phyloP scores from a whole-genome alignment of 2,888 invertebrate species.

The Eremobia ochroleuca region DNA sequence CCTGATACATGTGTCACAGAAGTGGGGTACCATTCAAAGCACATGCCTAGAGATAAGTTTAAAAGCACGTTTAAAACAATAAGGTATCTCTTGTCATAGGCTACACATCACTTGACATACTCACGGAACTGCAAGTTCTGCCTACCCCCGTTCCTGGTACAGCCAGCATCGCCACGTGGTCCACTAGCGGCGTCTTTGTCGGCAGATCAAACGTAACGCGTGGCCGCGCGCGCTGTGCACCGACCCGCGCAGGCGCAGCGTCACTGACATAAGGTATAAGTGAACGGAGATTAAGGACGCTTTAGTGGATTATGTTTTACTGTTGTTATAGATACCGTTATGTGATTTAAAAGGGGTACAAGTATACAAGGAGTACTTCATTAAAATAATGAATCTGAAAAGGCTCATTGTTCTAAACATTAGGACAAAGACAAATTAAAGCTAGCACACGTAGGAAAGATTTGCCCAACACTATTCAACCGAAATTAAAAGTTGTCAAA shows the following conservation, averaged over 20 bases:
- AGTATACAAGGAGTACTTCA: too few species aligned
- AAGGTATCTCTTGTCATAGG: not conserved
- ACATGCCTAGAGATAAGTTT: not conserved
- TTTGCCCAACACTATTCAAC: too few species aligned
- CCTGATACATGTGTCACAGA: not conserved
- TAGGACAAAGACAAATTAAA: too few species aligned
- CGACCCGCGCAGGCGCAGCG: slow-evolving; percentile 69
- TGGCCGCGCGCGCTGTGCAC: slow-evolving; percentile 73
- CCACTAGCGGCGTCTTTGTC: slow-evolving; percentile 85
- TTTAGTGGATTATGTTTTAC: not conserved
- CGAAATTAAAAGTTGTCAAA: too few species aligned
- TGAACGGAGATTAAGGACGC: slow-evolving; percentile 36
- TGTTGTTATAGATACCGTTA: slow-evolving; percentile 1
- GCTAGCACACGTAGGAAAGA: too few species aligned
- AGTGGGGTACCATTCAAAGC: not conserved
- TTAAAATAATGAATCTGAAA: too few species aligned
- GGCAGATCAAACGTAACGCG: slow-evolving; percentile 86
- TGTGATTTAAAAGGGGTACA: not conserved
- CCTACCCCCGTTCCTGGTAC: slow-evolving; percentile 55
- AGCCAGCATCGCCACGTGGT: slow-evolving; percentile 74
- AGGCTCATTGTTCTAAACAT: too few species aligned
- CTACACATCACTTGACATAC: slow-evolving; percentile 13
- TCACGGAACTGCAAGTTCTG: slow-evolving; percentile 32
- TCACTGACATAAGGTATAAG: slow-evolving; percentile 48
- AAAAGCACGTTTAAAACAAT: not conserved